Evolutionary conservation across 2,113 vertebrate genomes (phyloP), one percentile per base, ranked within the genome.

Genomic region (Dendropsophus ebraccatus): DNA sequence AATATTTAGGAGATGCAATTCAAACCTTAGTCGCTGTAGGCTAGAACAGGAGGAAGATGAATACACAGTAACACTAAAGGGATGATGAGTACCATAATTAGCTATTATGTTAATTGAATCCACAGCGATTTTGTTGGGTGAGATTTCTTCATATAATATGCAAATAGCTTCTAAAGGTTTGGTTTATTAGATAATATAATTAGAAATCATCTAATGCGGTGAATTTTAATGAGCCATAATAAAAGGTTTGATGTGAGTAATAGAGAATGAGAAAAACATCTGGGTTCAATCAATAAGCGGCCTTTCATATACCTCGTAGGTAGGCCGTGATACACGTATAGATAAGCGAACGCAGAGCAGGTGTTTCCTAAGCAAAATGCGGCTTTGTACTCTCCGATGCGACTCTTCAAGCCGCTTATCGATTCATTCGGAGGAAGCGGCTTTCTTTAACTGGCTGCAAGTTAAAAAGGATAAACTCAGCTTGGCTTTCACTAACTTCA

Each of bases 131-230:
- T 94, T 93, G 91, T 94, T 93, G 92, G 92, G 89, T 91, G 92
- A 94, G 91, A 94, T 91, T 93, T 93, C 93, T 94, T 95, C 93
- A 94, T 95, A 94, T 93, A 94, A 94, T 94, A 95, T 94, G 94
- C 94, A 94, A 95, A 95, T 95, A 90, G 88, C 91, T 92, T 90
- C 7, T 76, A 90, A 92, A 92, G 90, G 93, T 94, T 91, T 91
- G 90, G 92, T 94, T 94, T 94, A 94, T 94, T 92, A 93, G 93
- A 91, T 90, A 93, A 91, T 93, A 92, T 93, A 92, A 94, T 94
- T 94, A 93, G 91, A 93, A 92, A 93, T 92, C 89, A 90, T 92
- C 90, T 92, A 91, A 92, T 93, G 89, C 88, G 90, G 73, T 88
- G 93, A 92, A 90, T 93, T 90, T 90, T 83, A 88, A 90, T 90